These are phyloP conservation scores for Gastracanthus pulcherrimus DNA, from an alignment of 2,888 invertebrate genomes.

Conservation along the genomic window DNA sequence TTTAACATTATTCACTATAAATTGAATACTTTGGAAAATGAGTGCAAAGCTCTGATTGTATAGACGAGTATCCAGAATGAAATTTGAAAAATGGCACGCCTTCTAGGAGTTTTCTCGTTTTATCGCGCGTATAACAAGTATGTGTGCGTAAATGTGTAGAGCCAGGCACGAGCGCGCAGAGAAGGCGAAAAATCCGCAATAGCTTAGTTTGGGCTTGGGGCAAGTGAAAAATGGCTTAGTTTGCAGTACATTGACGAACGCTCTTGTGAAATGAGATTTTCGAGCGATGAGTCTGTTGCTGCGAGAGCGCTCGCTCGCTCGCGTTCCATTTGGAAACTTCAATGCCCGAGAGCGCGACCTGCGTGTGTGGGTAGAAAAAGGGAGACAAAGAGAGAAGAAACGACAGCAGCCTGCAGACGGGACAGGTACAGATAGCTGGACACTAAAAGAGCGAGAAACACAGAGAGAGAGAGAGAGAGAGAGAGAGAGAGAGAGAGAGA, in stretches of 20 bases:
- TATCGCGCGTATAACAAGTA: neutral
- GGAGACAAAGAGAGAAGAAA: constrained; percentile 21
- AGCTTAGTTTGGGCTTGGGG: neutral
- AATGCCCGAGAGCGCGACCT: neutral
- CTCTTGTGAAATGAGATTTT: constrained; percentile 19
- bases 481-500: neutral
- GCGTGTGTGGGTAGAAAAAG: neutral
- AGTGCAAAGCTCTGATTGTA: no score
- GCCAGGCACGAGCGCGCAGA: constrained; percentile 19
- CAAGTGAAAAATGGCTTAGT: constrained; percentile 21
- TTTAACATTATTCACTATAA: no score
- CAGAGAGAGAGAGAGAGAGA: constrained; percentile 33
- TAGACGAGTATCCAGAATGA: no score
- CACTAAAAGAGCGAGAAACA: constrained; percentile 11
- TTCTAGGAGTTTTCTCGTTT: no score
- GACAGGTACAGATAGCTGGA: constrained; percentile 29
- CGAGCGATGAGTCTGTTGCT: constrained; percentile 15
- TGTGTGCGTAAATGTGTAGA: neutral
- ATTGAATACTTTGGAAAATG: no score
- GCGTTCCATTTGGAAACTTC: constrained; percentile 42
- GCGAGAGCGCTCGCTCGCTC: no score
- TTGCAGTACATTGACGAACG: constrained; percentile 22
- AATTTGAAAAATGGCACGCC: no score
- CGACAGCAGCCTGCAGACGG: no score
- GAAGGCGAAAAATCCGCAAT: constrained; percentile 32